Conservation (phyloP, 2,797 vertebrate species). For the Clarias laeviceps region DNA sequence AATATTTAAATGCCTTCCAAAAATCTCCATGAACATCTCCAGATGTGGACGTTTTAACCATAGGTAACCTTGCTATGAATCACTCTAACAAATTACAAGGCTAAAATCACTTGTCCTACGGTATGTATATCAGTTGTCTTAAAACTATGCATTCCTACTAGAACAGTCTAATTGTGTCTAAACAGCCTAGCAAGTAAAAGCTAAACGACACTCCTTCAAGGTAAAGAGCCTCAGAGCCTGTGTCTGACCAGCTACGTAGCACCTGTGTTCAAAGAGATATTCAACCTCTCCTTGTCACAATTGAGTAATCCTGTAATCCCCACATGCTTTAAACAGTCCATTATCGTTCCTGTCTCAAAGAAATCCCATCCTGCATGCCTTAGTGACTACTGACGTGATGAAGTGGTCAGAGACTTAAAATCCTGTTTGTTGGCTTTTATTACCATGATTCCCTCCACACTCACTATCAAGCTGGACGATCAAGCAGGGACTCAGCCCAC, state of each 20-base stretch:
- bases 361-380: no score
- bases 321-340: no score
- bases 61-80: not conserved
- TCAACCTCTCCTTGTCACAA: no score
- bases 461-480: no score
- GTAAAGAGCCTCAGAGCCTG: no score
- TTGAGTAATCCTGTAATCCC: no score
- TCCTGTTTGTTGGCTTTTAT: no score
- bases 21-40: not conserved
- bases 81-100: not conserved
- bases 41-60: not conserved
- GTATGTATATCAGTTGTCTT: not conserved
- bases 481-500: no score
- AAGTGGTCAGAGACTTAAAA: no score
- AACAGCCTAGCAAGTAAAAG: not conserved
- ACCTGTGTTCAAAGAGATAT: not conserved
- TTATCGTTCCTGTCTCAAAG: no score
- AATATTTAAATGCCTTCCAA: not conserved
- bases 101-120: not conserved
- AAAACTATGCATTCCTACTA: not conserved
- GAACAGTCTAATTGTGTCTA: not conserved
- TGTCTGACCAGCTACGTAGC: not conserved
- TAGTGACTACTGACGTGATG: no score
- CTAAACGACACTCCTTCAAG: not conserved
- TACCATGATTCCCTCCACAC: no score